Evolutionary conservation across 2,888 invertebrate species (phyloP), one percentile per base, ranked within the genome.

Genomic region (Andrena trimmerana): DNA sequence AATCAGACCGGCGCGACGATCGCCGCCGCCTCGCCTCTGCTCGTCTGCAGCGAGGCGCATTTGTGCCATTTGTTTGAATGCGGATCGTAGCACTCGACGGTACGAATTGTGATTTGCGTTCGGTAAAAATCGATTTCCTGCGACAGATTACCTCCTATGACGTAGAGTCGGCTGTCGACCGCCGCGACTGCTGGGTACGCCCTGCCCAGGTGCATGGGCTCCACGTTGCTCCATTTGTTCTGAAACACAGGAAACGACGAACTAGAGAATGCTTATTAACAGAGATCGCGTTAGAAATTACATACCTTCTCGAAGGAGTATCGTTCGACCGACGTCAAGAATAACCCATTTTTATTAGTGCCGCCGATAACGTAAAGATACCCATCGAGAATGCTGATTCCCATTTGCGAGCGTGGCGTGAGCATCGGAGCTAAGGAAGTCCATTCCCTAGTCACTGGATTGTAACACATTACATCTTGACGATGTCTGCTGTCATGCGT

Each of bases 341-440:
- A 97, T 90, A 97, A 97, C 84, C 97, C 96, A 81, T 97, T 95
- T 88, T 97, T 97, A 92, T 97, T 97, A 93, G 97, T 98, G 2
- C 98, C 98, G 24, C 98, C 98, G 65, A 98, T 97, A 20, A 97
- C 98, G 94, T 98, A 99, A 68, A 99, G 95, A 91, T 96, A 96
- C 88, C 97, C 96, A 93, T 97, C 97, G 52, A 98, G 95, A 72
- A 98, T 97, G n/a, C 97, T 97, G 69, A 98, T 97, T 57, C 98
- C 98, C 95, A 98, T 97, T 95, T 98, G 98, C 82, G 97, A 97
- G 81, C 98, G 96, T 36, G 97, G 97, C 69, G 96, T 96, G 54
- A 96, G 95, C 97, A 98, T 97, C 36, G 97, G 95, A 16, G 97
- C 96, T 89, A 98, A 95, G 67, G 95, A 94, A 78, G 95, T 96